phyloP scores from a whole-genome alignment of 2,113 vertebrate genomes.

The Mirounga angustirostris region DNA sequence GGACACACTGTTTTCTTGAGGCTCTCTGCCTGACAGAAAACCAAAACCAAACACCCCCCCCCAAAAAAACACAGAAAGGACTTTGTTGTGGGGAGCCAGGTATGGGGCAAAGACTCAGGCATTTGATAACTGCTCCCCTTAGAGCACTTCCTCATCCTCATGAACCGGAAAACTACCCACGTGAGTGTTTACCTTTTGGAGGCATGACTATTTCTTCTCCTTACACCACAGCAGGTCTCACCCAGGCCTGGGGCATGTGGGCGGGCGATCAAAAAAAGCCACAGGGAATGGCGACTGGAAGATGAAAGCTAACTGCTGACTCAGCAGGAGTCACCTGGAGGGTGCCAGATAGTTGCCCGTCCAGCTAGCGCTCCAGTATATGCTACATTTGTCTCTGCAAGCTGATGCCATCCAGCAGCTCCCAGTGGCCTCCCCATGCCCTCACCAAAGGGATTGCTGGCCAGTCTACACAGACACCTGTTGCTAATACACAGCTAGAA shows the following conservation, averaged over 20 bases:
- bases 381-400: background rate
- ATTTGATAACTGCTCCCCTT: background rate
- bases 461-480: constrained; percentile 35
- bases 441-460: constrained; percentile 42
- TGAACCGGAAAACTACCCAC: background rate
- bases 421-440: background rate
- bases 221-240: background rate
- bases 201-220: background rate
- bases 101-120: background rate
- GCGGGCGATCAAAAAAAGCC: background rate
- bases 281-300: background rate
- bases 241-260: background rate
- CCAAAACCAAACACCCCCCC: background rate
- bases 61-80: background rate
- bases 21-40: constrained; percentile 3
- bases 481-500: background rate
- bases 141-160: background rate
- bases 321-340: background rate
- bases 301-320: background rate
- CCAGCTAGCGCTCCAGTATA: background rate
- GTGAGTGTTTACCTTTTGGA: background rate
- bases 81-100: background rate
- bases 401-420: background rate
- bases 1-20: constrained; percentile 55
- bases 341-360: background rate